Conservation (phyloP, 2,113 vertebrate species). For the Piliocolobus tephrosceles region DNA sequence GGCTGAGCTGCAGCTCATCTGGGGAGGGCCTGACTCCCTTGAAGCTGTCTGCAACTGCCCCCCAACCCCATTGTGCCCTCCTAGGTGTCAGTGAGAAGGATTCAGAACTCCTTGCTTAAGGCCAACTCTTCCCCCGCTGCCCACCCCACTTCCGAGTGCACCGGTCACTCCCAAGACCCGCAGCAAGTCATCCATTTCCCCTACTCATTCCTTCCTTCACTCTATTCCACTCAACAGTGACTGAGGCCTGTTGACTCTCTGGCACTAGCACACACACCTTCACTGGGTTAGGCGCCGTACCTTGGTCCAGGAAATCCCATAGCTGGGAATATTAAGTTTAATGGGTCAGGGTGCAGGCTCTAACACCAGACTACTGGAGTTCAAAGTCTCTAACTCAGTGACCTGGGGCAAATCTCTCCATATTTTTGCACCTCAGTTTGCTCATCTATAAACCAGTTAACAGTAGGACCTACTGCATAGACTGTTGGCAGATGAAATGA, state of each 20-base stretch:
- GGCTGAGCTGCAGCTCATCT: background rate
- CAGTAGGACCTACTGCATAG: background rate
- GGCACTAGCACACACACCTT: background rate
- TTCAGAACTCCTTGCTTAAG: background rate
- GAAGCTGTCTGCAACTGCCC: background rate
- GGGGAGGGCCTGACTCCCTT: accelerated
- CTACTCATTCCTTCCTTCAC: background rate
- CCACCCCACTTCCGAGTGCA: background rate
- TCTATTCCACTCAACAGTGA: background rate
- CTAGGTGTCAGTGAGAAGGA: background rate
- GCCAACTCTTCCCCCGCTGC: accelerated
- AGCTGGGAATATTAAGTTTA: background rate
- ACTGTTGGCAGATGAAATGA: background rate
- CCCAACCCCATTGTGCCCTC: background rate
- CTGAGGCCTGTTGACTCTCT: background rate
- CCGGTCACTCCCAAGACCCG: background rate
- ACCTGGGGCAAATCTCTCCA: background rate
- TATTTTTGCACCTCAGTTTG: background rate
- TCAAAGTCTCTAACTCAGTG: background rate
- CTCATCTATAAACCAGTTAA: background rate
- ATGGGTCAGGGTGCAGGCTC: background rate
- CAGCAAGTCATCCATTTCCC: background rate
- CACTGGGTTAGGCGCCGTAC: background rate
- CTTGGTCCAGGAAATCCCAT: background rate
- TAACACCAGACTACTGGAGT: background rate